Base-by-base conservation (phyloP, 2,113 vertebrate species). In the Limanda limanda region DNA sequence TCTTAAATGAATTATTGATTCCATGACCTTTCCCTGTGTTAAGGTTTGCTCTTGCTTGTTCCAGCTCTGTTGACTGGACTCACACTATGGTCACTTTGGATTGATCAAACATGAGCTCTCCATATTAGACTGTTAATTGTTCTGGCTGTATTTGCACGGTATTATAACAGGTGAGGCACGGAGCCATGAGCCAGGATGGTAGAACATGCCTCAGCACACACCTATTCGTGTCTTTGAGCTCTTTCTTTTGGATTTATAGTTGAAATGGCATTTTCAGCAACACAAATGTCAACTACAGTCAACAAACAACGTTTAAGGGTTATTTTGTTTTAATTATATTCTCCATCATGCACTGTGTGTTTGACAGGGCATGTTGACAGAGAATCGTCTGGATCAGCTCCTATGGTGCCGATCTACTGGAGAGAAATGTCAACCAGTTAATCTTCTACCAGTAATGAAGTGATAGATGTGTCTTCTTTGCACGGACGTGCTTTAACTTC, bases 1-100 rank as follows among this genome's bases (percentile, higher is more conserved):
- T 91, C 93, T 95, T 93, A 94, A 94, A 95, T 94, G 91, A 92
- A 93, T 93, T 94, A 95, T 95, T 94, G 94, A 95, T 95, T 90
- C 69, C 25, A 21, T 94, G 94, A 94, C 93, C 94, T 94, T 94
- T 92, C 85, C 73, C 81, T 78, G 88, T 87, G 90, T 92, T 91
- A 73, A 91, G 86, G 88, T 89, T 89, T 90, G 83, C 84, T 88
- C 86, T 85, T 89, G 86, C 89, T 93, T 92, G 87, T 91, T 89
- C 78, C 79, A 56, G 84, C 73, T 68, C 81, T 86, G 91, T 93
- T 89, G 88, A 89, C 86, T 92, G 81, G 88, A 91, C 86, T 86
- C 78, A 48, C 72, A 82, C 76, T 76, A 12, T 9, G 78, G 73
- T 83, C 72, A 63, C 20, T 75, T 78, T 74, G 74, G 76, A 87